These are phyloP conservation scores for Echinops telfairi DNA, from an alignment of 2,113 vertebrate genomes.

Conservation along the genomic window DNA sequence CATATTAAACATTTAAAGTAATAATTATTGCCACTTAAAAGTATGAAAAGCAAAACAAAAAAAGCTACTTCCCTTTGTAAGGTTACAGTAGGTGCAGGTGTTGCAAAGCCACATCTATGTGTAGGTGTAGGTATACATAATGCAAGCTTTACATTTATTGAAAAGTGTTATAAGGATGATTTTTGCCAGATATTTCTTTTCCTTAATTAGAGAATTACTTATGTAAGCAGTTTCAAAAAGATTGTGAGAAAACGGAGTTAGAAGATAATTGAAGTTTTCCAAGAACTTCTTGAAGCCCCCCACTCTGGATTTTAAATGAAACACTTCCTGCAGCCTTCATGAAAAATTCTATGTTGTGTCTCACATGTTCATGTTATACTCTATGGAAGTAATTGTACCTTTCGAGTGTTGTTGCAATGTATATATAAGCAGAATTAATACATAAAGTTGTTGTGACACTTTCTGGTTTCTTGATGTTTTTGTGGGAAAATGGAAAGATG, in stretches of 20 bases:
- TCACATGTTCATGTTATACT: neutral
- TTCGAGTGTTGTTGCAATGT: slow-evolving; percentile 1
- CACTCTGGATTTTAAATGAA: neutral
- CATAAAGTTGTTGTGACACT: neutral
- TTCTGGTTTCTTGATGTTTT: no score
- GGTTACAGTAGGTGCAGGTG: neutral
- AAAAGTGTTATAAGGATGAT: neutral
- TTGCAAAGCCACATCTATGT: no score
- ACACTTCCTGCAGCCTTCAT: neutral
- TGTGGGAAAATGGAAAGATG: no score
- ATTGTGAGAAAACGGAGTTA: no score
- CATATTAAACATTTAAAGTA: slow-evolving; percentile 29
- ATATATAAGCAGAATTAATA: slow-evolving; percentile 52
- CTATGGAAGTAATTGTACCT: slow-evolving; percentile 26
- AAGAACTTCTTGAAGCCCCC: neutral
- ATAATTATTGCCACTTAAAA: neutral
- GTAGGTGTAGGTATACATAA: neutral
- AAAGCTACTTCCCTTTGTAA: neutral
- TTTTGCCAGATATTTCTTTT: neutral
- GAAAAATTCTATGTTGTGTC: slow-evolving; percentile 15
- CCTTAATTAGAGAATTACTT: neutral
- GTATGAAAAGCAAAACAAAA: neutral
- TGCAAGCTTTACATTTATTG: neutral
- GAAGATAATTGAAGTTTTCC: neutral
- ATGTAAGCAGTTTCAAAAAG: no score